Base-by-base conservation (phyloP, 2,113 vertebrate species). In the Prinia subflava region DNA sequence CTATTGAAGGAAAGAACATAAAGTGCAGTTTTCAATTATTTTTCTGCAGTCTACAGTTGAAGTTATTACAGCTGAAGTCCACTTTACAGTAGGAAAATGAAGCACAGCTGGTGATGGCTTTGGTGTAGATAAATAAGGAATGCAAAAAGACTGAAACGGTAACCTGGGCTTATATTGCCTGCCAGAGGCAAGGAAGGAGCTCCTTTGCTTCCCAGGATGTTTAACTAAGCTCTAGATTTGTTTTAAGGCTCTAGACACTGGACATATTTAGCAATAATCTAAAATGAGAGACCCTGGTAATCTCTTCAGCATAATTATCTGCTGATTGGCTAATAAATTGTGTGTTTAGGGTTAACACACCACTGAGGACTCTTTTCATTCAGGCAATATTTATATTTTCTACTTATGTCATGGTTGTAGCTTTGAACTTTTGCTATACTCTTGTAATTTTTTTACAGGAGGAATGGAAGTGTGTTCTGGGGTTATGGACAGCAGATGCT, bases 1-100 rank as follows among this genome's bases (percentile, higher is more conserved):
- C 70, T 94, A 95, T 71, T 53, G 83, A 77, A 92, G 56, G 87
- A 60, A 95, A 68, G 28, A 93, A 49, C 65, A 93, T 75, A 71
- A 96, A 84, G 31, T 31, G 59, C 74, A 95, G 80, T 79, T 68
- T 88, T 94, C 67, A 92, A 74, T 92, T 68, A 74, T 91, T 78
- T 89, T 96, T 89, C 31, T 78, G 64, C 75, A 73, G 39, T 55
- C 47, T 90, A 28, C 39, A 92, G 53, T 62, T 96, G 70, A 91
- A 91, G 35, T 79, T 82, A 91, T 91, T 92, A 74, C 42, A 64
- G 44, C 46, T 85, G 63, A 96, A 93, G 92, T 93, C 92, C 85
- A 91, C 81, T 91, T 92, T 82, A 52, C 31, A 50, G 44, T 46
- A 87, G 70, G 74, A 89, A 95, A 92, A 91, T 91, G 42, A 90